These are phyloP conservation scores for Labeo rohita DNA, from an alignment of 2,113 vertebrate species.

Conservation along the genomic window DNA sequence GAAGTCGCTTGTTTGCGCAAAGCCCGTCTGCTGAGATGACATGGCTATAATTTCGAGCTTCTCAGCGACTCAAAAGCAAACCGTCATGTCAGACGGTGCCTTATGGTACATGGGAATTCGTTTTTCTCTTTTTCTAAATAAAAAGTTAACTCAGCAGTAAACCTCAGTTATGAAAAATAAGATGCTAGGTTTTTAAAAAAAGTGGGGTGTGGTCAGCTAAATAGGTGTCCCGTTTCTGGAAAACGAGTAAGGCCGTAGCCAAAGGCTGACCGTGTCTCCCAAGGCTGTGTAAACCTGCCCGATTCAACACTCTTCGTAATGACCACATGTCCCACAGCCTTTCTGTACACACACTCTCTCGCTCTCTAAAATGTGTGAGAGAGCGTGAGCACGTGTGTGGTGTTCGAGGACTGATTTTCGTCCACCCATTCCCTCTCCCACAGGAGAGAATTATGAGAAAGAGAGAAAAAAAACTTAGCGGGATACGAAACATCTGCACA, in stretches of 20 bases:
- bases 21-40: conserved; percentile 76
- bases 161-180: not conserved
- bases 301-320: conserved; percentile 43
- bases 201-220: conserved; percentile 47
- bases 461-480: conserved; percentile 41
- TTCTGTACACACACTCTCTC: not conserved
- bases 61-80: conserved; percentile 66
- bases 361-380: not conserved
- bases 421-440: conserved; percentile 49
- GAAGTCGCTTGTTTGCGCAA: conserved; percentile 73
- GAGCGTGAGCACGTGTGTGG: conserved; percentile 10
- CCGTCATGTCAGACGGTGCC: conserved; percentile 62
- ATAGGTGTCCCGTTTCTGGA: conserved; percentile 44
- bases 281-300: conserved; percentile 57
- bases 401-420: conserved; percentile 34
- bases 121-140: not conserved
- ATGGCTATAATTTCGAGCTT: conserved; percentile 70
- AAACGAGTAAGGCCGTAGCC: conserved; percentile 52
- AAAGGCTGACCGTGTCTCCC: conserved; percentile 54
- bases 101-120: conserved; percentile 62
- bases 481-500: conserved; percentile 61
- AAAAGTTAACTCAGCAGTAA: not conserved
- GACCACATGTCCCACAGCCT: conserved; percentile 25
- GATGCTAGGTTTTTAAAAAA: not conserved
- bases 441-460: conserved; percentile 46